phyloP scores from a whole-genome alignment of 2,113 vertebrate genomes.

The Taxidea taxus region DNA sequence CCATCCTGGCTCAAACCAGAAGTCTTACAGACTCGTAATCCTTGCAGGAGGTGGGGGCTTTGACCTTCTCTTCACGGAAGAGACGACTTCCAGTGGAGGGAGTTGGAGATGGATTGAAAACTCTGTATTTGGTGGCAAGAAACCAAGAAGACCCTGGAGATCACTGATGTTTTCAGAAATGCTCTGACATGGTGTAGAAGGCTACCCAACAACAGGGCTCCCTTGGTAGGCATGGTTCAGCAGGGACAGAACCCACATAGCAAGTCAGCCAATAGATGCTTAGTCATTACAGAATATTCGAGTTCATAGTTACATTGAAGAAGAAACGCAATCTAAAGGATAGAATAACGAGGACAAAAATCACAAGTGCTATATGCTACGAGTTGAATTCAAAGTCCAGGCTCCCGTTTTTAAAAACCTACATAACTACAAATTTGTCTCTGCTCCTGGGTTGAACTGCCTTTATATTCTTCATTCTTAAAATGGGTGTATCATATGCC shows the following conservation, averaged over 20 bases:
- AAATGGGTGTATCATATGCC: no score
- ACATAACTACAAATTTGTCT: no score
- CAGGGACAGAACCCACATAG: not conserved
- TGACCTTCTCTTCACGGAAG: not conserved
- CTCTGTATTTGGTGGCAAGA: not conserved
- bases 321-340: not conserved
- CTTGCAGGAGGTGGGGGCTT: not conserved
- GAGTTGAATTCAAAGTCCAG: no score
- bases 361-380: no score
- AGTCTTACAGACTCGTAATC: not conserved
- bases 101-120: not conserved
- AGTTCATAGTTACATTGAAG: not conserved
- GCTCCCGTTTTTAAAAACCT: no score
- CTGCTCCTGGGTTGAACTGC: no score
- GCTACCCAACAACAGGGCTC: not conserved
- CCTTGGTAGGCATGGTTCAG: not conserved
- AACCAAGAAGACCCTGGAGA: not conserved
- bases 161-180: not conserved
- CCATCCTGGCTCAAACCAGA: not conserved
- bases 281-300: not conserved
- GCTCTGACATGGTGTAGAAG: not conserved
- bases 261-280: not conserved
- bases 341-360: not conserved
- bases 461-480: no score
- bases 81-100: not conserved